Evolutionary conservation across 2,113 vertebrate genomes (phyloP).

Genomic region (Anas platyrhynchos): DNA sequence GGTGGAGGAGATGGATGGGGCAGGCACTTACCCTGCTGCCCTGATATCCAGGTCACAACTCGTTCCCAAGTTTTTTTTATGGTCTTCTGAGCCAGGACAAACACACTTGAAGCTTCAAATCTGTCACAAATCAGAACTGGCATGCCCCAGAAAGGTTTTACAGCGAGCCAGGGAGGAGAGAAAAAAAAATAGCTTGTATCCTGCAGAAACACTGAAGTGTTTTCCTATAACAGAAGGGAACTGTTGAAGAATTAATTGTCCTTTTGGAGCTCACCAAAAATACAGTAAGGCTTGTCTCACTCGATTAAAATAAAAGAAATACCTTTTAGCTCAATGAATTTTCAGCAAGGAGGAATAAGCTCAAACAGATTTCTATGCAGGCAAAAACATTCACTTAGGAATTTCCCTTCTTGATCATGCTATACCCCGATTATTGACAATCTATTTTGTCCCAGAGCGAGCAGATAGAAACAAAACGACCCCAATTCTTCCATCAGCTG

Average conservation of each 20-base stretch:
- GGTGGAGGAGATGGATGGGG: not conserved
- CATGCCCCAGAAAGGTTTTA: not conserved
- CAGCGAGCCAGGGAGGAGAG: too few relatives aligned
- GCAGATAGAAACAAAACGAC: not conserved
- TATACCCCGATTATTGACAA: not conserved
- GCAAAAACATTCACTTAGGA: not conserved
- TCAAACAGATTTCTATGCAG: not conserved
- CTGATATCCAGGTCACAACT: too few relatives aligned
- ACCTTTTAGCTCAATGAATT: not conserved
- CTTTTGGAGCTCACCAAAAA: not conserved
- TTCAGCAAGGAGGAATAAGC: not conserved
- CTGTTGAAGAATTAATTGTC: not conserved
- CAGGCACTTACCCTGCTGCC: rapidly evolving
- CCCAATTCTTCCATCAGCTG: not conserved
- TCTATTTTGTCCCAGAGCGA: not conserved
- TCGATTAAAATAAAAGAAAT: not conserved
- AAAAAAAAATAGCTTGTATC: not conserved
- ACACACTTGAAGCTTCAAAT: not conserved
- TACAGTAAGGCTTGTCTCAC: not conserved
- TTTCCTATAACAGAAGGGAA: not conserved
- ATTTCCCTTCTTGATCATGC: not conserved
- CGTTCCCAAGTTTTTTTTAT: not conserved
- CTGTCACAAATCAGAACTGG: not conserved
- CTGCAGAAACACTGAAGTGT: not conserved
- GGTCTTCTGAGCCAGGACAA: not conserved